phyloP scores from a whole-genome alignment of 2,888 invertebrate genomes.

The Fragum fragum region DNA sequence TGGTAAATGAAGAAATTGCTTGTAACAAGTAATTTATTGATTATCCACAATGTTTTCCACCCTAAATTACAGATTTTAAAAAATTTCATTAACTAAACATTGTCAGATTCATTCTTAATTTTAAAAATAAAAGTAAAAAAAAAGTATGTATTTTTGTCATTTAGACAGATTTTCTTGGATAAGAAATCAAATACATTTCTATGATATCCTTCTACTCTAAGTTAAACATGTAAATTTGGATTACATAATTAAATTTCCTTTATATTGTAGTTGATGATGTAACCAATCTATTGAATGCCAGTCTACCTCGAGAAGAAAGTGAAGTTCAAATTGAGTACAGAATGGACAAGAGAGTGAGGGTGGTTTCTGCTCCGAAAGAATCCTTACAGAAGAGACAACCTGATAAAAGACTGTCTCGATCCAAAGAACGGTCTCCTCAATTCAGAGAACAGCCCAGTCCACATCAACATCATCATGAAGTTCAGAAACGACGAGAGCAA shows the following conservation, averaged over 20 bases:
- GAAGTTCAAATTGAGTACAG: conserved; percentile 78
- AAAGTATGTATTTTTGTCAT: too few relatives aligned
- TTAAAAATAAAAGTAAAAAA: too few relatives aligned
- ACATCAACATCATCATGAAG: conserved; percentile 57
- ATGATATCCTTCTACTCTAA: too few relatives aligned
- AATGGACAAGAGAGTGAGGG: conserved; percentile 76
- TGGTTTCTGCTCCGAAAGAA: conserved; percentile 76
- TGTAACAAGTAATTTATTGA: too few relatives aligned
- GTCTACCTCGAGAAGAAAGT: conserved; percentile 67
- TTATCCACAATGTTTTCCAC: too few relatives aligned
- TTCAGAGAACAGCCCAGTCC: conserved; percentile 45
- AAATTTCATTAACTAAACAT: too few relatives aligned
- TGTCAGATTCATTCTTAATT: too few relatives aligned
- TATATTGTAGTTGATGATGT: conserved; percentile 48
- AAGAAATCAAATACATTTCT: too few relatives aligned
- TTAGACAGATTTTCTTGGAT: too few relatives aligned
- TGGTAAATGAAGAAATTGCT: too few relatives aligned
- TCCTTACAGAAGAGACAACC: conserved; percentile 46
- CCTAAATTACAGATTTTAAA: too few relatives aligned
- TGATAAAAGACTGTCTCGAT: conserved; percentile 40
- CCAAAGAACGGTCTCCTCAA: conserved; percentile 30
- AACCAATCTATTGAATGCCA: conserved; percentile 40
- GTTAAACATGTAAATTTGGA: too few relatives aligned
- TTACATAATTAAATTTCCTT: not conserved
- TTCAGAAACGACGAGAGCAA: conserved; percentile 33